Evolutionary conservation across 2,888 invertebrate species (phyloP), one percentile per base, ranked within the genome.

Genomic region (Pasiphila rectangulata): DNA sequence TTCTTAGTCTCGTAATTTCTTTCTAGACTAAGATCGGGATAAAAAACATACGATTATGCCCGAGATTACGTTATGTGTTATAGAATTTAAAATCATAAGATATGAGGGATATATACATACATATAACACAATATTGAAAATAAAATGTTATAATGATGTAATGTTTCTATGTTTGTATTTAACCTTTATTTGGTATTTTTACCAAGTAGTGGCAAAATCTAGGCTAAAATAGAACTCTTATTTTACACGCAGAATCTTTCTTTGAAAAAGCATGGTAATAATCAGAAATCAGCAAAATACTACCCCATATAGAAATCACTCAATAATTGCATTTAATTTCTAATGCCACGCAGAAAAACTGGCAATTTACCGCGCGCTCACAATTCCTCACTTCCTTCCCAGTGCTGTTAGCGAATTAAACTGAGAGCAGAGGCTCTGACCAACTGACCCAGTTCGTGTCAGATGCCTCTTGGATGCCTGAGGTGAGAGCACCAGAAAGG

Each of bases 371-470:
- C 42, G 23, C 36, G 43, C 23, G 20, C 32, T 39, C 40, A 16
- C 39, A 35, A 44, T 44, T 46, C 42, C 40, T 51, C 17, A 39
- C 47, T 21, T 46, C 36, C 15, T 32, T 46, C 29, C 42, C 45
- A 30, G 48, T 38, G 43, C 58, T 44, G 67, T 72, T 68, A 68
- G 62, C 63, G 58, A 65, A 69, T 65, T 60, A 51, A 51, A 55
- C 19, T 37, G 21, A 54, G 64, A 61, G 63, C 48, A 29, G 45
- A 35, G 51, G 56, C 57, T 4, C 2, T 32, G 81, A 61, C 75
- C 79, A 69, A 62, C 56, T 80, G 67, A 79, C 83, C 79, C 64
- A 76, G 72, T 65, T 74, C 63, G 38, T 30, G 13, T 21, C 36
- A 27, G 35, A 16, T 30, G 32, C 10, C 37, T 27, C 21, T 24